Conservation (phyloP, 53 echinoderm and acorn worm species). For the Apostichopus leukothele region DNA sequence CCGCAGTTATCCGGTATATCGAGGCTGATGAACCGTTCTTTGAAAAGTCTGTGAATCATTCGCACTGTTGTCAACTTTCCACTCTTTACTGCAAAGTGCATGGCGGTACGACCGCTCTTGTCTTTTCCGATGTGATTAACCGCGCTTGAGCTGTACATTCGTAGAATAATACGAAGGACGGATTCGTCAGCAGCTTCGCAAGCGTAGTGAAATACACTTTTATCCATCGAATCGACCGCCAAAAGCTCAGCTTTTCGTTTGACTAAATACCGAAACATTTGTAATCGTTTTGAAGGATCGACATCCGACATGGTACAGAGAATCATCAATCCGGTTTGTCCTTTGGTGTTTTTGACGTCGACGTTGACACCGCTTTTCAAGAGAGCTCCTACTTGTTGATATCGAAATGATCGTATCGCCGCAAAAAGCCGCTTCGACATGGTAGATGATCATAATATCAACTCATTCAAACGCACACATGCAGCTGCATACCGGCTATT, state of each 20-base stretch:
- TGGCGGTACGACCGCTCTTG: constrained; percentile 60
- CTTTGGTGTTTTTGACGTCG: constrained; percentile 61
- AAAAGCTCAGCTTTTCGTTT: constrained; percentile 70
- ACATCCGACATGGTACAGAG: constrained; percentile 59
- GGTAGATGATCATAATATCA: no score
- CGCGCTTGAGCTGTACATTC: constrained; percentile 56
- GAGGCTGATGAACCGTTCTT: constrained; percentile 61
- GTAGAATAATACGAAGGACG: constrained; percentile 64
- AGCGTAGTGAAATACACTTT: constrained; percentile 82
- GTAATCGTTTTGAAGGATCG: constrained; percentile 59
- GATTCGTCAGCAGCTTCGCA: constrained; percentile 59
- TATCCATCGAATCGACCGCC: constrained; percentile 62
- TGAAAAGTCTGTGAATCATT: constrained; percentile 56
- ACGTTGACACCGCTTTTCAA: constrained; percentile 67
- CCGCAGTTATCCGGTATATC: constrained; percentile 73
- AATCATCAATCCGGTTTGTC: constrained; percentile 74
- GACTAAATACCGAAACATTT: constrained; percentile 79
- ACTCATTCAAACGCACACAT: no score
- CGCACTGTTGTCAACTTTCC: constrained; percentile 61
- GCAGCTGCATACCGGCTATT: no score
- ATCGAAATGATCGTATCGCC: constrained; percentile 69
- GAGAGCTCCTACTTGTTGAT: constrained; percentile 71
- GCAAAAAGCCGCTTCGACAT: constrained; percentile 77
- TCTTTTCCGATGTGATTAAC: constrained; percentile 71
- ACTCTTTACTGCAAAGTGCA: constrained; percentile 72